Evolutionary conservation across 2,113 vertebrate species (phyloP).

Genomic region (cattle (Bos taurus)): DNA sequence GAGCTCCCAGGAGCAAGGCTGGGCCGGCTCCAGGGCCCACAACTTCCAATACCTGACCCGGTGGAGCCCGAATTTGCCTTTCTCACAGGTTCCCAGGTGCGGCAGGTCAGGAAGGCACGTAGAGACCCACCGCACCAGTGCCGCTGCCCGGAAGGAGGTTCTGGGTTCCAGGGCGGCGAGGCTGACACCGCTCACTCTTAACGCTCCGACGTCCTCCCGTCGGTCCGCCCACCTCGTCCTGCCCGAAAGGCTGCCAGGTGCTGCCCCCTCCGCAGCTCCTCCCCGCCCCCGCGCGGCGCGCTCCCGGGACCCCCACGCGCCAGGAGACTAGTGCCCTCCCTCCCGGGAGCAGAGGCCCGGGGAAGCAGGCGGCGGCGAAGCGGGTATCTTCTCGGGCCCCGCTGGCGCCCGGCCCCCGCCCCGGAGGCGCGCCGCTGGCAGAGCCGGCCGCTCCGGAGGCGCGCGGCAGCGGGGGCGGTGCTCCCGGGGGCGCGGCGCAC

Average conservation of each 20-base stretch:
- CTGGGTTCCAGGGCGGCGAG: neutral
- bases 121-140: fast-evolving
- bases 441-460: too few relatives aligned
- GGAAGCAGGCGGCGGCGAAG: neutral
- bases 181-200: fast-evolving
- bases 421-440: neutral
- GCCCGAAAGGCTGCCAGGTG: neutral
- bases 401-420: neutral
- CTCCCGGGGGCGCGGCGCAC: conserved; percentile 41
- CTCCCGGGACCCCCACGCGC: neutral
- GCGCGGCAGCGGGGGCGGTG: neutral
- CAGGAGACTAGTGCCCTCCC: too few relatives aligned
- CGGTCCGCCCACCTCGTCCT: fast-evolving
- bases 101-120: neutral
- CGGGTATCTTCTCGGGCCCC: neutral
- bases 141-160: fast-evolving
- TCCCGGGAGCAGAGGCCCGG: neutral
- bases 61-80: neutral
- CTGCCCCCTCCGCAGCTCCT: neutral
- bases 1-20: neutral
- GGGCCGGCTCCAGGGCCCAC: too few relatives aligned
- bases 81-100: neutral
- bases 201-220: neutral
- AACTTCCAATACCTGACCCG: neutral
- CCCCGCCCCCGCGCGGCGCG: too few relatives aligned